Percentiles rank a stretch among this genome's conserved stretches.
Conservation (phyloP, 2,888 invertebrate genomes). For the Labia minor region DNA sequence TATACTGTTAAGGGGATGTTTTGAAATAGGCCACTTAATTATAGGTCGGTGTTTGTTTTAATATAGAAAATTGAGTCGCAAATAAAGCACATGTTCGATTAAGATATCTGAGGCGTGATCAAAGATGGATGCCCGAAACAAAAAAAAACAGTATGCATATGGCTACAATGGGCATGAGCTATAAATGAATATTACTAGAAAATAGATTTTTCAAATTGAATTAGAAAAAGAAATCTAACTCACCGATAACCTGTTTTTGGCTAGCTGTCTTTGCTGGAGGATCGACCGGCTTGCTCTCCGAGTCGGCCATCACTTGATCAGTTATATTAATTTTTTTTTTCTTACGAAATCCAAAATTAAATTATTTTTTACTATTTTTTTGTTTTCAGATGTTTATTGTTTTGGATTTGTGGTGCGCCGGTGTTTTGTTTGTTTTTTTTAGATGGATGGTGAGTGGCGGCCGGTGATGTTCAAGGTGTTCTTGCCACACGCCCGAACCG, state of each 20-base stretch:
- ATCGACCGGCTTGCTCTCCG: constrained; percentile 68
- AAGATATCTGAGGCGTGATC: not conserved
- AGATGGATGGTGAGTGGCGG: constrained; percentile 3
- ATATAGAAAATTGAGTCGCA: too few species aligned
- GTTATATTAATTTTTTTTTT: not conserved
- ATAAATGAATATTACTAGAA: not conserved
- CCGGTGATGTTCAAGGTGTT: constrained; percentile 8
- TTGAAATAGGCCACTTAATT: too few species aligned
- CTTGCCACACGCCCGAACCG: constrained; percentile 13
- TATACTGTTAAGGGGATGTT: too few species aligned
- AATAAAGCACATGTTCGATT: too few species aligned
- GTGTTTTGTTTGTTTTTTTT: not conserved
- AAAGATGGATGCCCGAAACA: constrained; percentile 35
- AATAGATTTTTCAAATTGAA: not conserved
- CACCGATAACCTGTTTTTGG: constrained; percentile 83
- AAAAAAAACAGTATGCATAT: not conserved
- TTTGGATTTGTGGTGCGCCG: constrained; percentile 4
- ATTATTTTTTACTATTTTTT: too few species aligned
- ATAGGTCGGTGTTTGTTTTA: too few species aligned
- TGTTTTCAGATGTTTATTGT: not conserved
- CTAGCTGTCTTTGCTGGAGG: constrained; percentile 55
- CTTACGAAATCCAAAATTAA: not conserved
- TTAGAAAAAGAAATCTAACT: constrained; percentile 34
- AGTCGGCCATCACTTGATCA: constrained; percentile 76
- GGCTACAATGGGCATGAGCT: too few species aligned